These are phyloP conservation scores for Corvus moneduloides DNA, from an alignment of 2,113 vertebrate genomes.

Conservation along the genomic window DNA sequence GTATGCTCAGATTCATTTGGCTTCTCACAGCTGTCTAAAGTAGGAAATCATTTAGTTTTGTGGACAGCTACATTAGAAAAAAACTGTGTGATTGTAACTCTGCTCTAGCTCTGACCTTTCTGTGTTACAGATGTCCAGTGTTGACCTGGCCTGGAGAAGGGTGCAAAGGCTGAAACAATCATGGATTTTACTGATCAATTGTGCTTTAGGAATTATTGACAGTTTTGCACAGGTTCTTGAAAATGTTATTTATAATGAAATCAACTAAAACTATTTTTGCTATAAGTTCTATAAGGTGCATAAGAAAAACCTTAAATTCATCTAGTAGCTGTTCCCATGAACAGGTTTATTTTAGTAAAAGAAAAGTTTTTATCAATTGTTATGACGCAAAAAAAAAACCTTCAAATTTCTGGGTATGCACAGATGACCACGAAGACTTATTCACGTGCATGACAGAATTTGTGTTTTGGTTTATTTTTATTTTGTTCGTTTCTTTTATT, in stretches of 20 bases:
- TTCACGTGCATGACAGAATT: slow-evolving; percentile 88
- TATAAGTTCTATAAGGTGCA: slow-evolving; percentile 93
- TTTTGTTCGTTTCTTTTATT: slow-evolving; percentile 71
- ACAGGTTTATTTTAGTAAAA: slow-evolving; percentile 98
- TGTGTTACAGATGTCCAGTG: slow-evolving; percentile 75
- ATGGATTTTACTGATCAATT: slow-evolving; percentile 91
- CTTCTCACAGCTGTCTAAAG: background rate
- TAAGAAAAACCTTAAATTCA: slow-evolving; percentile 89
- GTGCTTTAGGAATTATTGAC: slow-evolving; percentile 90
- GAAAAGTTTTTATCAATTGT: slow-evolving; percentile 90
- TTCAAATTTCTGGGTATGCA: slow-evolving; percentile 80
- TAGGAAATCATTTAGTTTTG: background rate
- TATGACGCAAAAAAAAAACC: slow-evolving; percentile 80
- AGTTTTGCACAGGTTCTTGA: slow-evolving; percentile 96
- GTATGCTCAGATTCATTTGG: background rate
- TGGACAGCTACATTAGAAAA: background rate
- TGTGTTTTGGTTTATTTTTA: slow-evolving; percentile 81
- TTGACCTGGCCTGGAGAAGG: slow-evolving; percentile 77
- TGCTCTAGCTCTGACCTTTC: slow-evolving; percentile 52
- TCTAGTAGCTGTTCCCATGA: slow-evolving; percentile 87
- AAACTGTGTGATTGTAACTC: background rate
- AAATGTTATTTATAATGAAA: slow-evolving; percentile 92
- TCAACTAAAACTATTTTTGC: slow-evolving; percentile 94
- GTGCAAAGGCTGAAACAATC: slow-evolving; percentile 90
- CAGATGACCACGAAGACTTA: slow-evolving; percentile 82